Evolutionary conservation across 1,140 invertebrate species (phyloP), one percentile per base, ranked within the genome.

Genomic region (Ceratoteleas bidentatus): DNA sequence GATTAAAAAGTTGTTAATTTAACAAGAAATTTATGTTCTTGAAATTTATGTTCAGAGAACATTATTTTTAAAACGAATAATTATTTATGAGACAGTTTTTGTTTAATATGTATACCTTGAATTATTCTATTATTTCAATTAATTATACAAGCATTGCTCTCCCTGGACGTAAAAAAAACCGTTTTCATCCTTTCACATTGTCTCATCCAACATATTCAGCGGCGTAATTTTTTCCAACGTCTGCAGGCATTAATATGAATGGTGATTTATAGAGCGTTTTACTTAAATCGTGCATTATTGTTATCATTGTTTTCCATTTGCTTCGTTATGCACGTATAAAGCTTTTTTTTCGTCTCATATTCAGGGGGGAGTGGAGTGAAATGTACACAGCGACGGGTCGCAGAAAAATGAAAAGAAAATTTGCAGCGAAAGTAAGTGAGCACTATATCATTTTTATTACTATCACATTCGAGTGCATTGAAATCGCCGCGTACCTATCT

Each of bases 401-500:
- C 43, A 15, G 34, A 74, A 64, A 73, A 65, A 74, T 62, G 60
- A 49, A 52, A 62, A 73, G 69, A 65, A 65, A 65, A 57, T 65
- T 74, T 61, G 8, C 53, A 74, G 53, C 3, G 43, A 54, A 72
- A 50, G 43, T 74, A 65, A 73, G 50, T 61, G 57, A 33, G 36
- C 24, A 7, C 36, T 70, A 43, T 61, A 70, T 72, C 58, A 72
- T 62, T 72, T 72, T 72, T 72, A 72, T 54, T 61, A 38, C 69
- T 45, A 62, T 72, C 56, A 47, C 36, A 62, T 38, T 40, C 58
- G 38, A 86, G 86, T 54, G 88, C 90, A 81, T 89, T 90, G 7
- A 90, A 90, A 3, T 90, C 90, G 0, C 90, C 90, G 7, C 91
- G 45, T 49, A 72, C 54, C 54, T 54, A 24, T 70, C 43, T 61